Conservation (phyloP, 30 jellyfish, hydroid and myxozoan genomes). For the Hydractinia echinata region DNA sequence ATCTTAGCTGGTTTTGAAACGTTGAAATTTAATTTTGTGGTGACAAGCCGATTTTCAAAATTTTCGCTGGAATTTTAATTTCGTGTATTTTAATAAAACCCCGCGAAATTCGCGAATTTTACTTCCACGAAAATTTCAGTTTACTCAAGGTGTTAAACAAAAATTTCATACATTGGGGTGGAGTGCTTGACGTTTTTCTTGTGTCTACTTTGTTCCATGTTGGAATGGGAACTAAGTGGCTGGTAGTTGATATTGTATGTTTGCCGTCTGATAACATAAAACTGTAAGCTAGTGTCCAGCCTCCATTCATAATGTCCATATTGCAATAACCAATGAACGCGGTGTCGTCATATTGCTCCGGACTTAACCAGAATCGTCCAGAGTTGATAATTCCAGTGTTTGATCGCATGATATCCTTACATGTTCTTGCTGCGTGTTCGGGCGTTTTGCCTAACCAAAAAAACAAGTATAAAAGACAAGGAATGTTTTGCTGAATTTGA, state of each 20-base stretch:
- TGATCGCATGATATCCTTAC: constrained; percentile 54
- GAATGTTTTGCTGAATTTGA: no score
- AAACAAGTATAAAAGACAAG: not conserved
- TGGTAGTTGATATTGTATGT: constrained; percentile 55
- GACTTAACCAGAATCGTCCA: constrained; percentile 86
- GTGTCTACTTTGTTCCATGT: constrained; percentile 52
- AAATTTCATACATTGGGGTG: no score
- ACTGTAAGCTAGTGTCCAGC: constrained; percentile 82
- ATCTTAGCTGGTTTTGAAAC: no score
- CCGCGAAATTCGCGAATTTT: no score
- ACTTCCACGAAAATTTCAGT: no score
- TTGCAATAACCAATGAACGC: constrained; percentile 89
- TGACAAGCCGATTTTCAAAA: no score
- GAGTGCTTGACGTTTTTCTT: not conserved
- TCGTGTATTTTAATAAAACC: no score
- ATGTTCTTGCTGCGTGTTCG: constrained; percentile 71
- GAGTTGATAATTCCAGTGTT: constrained; percentile 62
- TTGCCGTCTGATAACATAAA: constrained; percentile 50
- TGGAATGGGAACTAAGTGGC: constrained; percentile 67
- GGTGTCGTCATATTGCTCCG: constrained; percentile 44
- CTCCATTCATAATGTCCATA: constrained; percentile 81
- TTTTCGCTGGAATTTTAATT: no score
- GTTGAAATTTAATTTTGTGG: no score
- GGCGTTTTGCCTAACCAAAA: constrained; percentile 49
- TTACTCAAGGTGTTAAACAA: no score